A percentile compares a stretch with the other conserved stretches of the same genome.
phyloP scores from a whole-genome alignment of 1,140 invertebrate species.

The Pogonomyrmex californicus region DNA sequence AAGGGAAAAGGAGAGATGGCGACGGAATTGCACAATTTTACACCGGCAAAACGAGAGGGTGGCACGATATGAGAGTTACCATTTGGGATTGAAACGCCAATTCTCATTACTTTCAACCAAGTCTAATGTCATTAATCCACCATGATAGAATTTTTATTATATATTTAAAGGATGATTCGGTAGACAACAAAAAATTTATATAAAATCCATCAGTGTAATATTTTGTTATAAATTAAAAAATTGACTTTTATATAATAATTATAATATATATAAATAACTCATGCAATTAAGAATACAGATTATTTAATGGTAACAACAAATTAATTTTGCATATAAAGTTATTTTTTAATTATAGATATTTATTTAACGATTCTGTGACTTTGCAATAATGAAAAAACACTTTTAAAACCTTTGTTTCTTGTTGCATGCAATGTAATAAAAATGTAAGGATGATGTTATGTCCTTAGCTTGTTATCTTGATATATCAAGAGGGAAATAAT shows the following conservation, averaged over 20 bases:
- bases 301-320: background rate
- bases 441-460: slow-evolving; percentile 35
- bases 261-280: background rate
- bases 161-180: background rate
- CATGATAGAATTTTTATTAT: slow-evolving; percentile 18
- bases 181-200: background rate
- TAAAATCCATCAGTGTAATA: background rate
- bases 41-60: slow-evolving; percentile 56
- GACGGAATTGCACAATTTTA: slow-evolving; percentile 67
- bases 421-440: background rate
- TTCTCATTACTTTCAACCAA: slow-evolving; percentile 68
- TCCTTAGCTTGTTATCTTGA: slow-evolving; percentile 19
- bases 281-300: background rate
- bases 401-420: background rate
- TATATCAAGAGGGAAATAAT: slow-evolving; percentile 48
- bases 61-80: slow-evolving; percentile 51
- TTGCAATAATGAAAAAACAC: background rate
- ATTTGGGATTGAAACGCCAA: slow-evolving; percentile 20
- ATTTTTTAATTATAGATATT: background rate
- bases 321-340: background rate
- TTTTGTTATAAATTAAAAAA: background rate
- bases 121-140: slow-evolving; percentile 61
- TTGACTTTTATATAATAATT: background rate
- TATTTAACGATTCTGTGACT: background rate
- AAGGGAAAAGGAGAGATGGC: slow-evolving; percentile 15